Conservation (phyloP, 1,140 invertebrate species). For the Zaprionus taronus region DNA sequence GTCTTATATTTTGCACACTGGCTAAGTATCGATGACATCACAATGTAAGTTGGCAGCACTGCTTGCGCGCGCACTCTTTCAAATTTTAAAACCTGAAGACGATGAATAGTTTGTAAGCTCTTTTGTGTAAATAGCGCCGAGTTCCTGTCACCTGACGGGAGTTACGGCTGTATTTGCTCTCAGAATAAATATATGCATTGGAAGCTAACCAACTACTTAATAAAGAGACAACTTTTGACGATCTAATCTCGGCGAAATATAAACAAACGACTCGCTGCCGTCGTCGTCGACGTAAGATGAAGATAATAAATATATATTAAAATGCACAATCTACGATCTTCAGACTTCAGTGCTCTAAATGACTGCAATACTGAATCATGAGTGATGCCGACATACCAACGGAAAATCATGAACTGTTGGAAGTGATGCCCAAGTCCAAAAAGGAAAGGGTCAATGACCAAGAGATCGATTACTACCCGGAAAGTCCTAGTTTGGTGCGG, state of each 20-base stretch:
- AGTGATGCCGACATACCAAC: slow-evolving; percentile 24
- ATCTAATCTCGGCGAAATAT: slow-evolving; percentile 57
- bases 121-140: neutral
- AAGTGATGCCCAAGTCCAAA: slow-evolving; percentile 68
- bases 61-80: neutral
- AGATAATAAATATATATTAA: slow-evolving; percentile 68
- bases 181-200: slow-evolving; percentile 48
- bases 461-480: slow-evolving; percentile 68
- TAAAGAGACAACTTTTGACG: slow-evolving; percentile 55
- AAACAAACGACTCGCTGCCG: slow-evolving; percentile 29
- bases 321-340: slow-evolving; percentile 51
- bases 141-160: slow-evolving; percentile 20
- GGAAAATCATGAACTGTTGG: slow-evolving; percentile 60
- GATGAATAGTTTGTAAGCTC: neutral
- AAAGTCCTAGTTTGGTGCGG: slow-evolving; percentile 59
- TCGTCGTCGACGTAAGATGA: slow-evolving; percentile 11
- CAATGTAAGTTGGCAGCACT: neutral
- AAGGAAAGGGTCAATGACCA: slow-evolving; percentile 66
- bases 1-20: neutral
- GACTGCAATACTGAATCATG: slow-evolving; percentile 35
- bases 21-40: neutral
- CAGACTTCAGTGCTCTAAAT: slow-evolving; percentile 35
- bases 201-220: slow-evolving; percentile 20
- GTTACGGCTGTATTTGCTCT: slow-evolving; percentile 46
- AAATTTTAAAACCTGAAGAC: neutral